These are phyloP conservation scores for Empidonax traillii DNA, from an alignment of 2,113 vertebrate species.

Conservation along the genomic window DNA sequence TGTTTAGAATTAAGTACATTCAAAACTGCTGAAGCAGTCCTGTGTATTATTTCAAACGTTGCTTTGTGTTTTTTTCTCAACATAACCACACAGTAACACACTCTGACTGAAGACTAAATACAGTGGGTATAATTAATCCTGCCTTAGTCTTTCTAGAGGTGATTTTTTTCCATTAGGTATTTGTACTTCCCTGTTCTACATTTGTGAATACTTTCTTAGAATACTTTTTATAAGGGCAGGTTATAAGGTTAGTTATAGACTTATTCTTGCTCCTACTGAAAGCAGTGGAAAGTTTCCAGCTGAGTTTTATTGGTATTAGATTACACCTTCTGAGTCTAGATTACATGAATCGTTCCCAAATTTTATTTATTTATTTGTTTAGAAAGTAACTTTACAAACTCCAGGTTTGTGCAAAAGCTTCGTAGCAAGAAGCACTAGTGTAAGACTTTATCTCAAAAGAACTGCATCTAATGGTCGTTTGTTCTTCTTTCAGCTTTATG, in stretches of 20 bases:
- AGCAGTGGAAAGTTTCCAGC: background rate
- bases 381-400: background rate
- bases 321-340: background rate
- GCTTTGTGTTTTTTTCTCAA: background rate
- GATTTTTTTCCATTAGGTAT: background rate
- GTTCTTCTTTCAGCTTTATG: slow-evolving; percentile 82
- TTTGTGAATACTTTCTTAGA: background rate
- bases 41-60: background rate
- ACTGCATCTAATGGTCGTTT: slow-evolving; percentile 18
- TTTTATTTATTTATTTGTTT: background rate
- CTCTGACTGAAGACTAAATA: background rate
- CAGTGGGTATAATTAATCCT: background rate
- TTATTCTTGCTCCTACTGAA: background rate
- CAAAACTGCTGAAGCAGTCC: background rate
- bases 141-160: background rate
- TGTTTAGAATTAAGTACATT: background rate
- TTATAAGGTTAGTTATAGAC: background rate
- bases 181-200: background rate
- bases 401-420: background rate
- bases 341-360: background rate
- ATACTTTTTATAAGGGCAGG: background rate
- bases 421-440: background rate
- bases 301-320: background rate
- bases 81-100: background rate
- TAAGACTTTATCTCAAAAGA: background rate